These are phyloP conservation scores for Drosophila subsilvestris DNA, from an alignment of 2,888 invertebrate species.

Conservation along the genomic window DNA sequence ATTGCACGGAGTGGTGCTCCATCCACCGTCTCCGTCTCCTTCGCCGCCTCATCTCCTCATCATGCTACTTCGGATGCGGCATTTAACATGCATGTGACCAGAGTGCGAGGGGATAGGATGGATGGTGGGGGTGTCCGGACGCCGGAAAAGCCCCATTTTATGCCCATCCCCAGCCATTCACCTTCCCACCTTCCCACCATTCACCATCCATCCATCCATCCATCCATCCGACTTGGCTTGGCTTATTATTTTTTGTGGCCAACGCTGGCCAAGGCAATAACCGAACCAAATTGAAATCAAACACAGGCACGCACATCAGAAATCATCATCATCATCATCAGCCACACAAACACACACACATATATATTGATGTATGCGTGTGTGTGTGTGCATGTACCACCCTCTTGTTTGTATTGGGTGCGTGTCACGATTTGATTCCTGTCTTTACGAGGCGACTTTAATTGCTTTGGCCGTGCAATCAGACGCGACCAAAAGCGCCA, in stretches of 20 bases:
- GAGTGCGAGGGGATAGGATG: neutral
- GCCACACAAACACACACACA: conserved; percentile 10
- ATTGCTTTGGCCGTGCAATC: conserved; percentile 66
- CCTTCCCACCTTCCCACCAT: neutral
- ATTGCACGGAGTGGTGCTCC: conserved; percentile 57
- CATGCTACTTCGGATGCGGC: neutral
- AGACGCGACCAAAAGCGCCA: conserved; percentile 69
- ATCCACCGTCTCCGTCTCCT: neutral
- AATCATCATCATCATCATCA: conserved; percentile 47
- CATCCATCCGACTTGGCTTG: conserved; percentile 25
- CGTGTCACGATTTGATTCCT: conserved; percentile 42
- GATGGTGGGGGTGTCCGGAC: neutral
- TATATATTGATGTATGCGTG: conserved; percentile 2
- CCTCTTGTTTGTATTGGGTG: neutral
- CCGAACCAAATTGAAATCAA: conserved; percentile 75
- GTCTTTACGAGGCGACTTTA: conserved; percentile 70
- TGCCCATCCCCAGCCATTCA: conserved; percentile 12
- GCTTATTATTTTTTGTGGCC: conserved; percentile 53
- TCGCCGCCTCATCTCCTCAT: neutral
- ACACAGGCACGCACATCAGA: conserved; percentile 49
- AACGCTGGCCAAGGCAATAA: conserved; percentile 64
- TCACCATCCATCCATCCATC: neutral
- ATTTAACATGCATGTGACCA: conserved; percentile 49
- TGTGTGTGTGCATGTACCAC: neutral
- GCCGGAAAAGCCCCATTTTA: conserved; percentile 37